These are phyloP conservation scores for Acomys russatus DNA, from an alignment of 2,797 vertebrate species.

Conservation along the genomic window DNA sequence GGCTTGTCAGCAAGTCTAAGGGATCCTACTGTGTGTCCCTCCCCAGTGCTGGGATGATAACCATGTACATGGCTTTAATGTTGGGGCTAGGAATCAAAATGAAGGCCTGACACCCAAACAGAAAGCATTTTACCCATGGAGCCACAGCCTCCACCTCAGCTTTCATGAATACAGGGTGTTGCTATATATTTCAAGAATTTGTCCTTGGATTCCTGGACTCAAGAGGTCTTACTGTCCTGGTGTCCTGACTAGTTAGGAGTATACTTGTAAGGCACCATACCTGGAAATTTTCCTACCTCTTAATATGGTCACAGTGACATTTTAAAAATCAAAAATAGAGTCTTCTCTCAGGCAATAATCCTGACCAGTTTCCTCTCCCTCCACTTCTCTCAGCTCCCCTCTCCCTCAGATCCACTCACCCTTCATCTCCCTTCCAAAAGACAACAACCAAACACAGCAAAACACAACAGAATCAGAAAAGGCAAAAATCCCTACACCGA, in stretches of 20 bases:
- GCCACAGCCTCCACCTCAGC: neutral
- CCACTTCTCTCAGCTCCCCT: neutral
- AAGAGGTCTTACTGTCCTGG: neutral
- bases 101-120: neutral
- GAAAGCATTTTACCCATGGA: neutral
- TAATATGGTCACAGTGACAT: neutral
- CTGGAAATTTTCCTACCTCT: neutral
- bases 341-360: neutral
- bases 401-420: neutral
- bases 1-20: neutral
- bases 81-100: neutral
- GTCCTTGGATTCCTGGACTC: neutral
- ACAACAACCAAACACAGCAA: neutral
- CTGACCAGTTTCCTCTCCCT: neutral
- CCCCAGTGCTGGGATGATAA: neutral
- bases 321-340: neutral
- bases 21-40: neutral
- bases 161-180: neutral
- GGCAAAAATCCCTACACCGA: neutral
- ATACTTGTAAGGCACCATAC: neutral
- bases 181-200: neutral
- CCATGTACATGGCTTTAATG: neutral
- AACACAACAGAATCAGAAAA: neutral
- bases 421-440: neutral
- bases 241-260: neutral